These are phyloP conservation scores for Theocolax elegans DNA, from an alignment of 1,140 invertebrate species.

Conservation along the genomic window DNA sequence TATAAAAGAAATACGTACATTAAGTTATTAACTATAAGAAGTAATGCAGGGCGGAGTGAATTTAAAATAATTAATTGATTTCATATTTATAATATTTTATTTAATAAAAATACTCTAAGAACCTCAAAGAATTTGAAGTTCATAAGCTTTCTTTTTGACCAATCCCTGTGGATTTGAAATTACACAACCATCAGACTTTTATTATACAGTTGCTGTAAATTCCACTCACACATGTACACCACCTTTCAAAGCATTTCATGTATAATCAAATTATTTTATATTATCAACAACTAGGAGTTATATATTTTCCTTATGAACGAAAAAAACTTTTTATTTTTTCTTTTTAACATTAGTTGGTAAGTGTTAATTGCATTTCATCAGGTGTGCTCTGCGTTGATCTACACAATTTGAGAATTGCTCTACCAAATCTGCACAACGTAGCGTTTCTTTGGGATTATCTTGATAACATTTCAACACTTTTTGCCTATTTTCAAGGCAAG, in stretches of 20 bases:
- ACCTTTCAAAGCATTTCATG: constrained; percentile 26
- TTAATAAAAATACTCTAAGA: constrained; percentile 42
- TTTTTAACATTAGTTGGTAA: constrained; percentile 36
- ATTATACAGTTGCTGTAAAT: constrained; percentile 23
- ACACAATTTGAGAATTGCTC: constrained; percentile 68
- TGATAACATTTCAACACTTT: constrained; percentile 68
- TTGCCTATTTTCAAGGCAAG: constrained; percentile 64
- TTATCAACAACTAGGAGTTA: constrained; percentile 41
- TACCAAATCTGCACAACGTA: constrained; percentile 67
- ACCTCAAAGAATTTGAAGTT: constrained; percentile 10
- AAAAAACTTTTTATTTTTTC: constrained; percentile 15
- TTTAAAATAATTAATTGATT: neutral
- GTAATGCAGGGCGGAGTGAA: constrained; percentile 6
- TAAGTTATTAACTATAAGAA: constrained; percentile 6
- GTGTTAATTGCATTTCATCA: constrained; percentile 47
- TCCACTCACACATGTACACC: constrained; percentile 19
- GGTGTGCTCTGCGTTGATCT: constrained; percentile 59
- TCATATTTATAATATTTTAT: constrained; percentile 26
- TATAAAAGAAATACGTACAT: neutral
- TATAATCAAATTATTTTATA: constrained; percentile 33
- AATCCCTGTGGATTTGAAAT: constrained; percentile 25
- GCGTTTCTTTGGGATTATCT: constrained; percentile 66
- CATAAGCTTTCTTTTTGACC: constrained; percentile 30
- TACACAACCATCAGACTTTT: constrained; percentile 18
- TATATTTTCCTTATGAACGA: constrained; percentile 14